phyloP scores from a whole-genome alignment of 2,888 invertebrate genomes.

The Leucophora obtusa region DNA sequence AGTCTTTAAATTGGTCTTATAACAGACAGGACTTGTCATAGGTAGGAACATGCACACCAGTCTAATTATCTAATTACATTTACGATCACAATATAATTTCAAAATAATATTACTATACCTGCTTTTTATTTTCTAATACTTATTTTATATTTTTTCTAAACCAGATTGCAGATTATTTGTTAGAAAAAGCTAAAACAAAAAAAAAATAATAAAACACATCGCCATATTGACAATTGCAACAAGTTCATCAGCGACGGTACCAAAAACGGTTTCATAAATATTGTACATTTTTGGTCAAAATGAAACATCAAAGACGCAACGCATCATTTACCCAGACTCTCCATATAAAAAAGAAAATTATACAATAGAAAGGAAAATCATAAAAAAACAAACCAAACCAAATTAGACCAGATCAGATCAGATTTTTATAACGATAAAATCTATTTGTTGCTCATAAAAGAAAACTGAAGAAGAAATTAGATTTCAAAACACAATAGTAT shows the following conservation, averaged over 20 bases:
- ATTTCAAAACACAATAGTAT: not conserved
- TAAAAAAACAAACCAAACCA: slow-evolving; percentile 35
- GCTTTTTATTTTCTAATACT: no score
- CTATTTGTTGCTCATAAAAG: slow-evolving; percentile 43
- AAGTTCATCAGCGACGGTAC: slow-evolving; percentile 60
- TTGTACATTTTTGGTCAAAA: slow-evolving; percentile 48
- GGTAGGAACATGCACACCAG: no score
- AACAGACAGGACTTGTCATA: no score
- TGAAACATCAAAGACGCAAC: slow-evolving; percentile 51
- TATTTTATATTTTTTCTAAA: no score
- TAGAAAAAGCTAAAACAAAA: no score
- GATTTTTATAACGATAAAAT: slow-evolving; percentile 54
- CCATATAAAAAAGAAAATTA: not conserved
- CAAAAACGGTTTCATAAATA: slow-evolving; percentile 53
- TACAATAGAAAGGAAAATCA: not conserved
- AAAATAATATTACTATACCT: no score
- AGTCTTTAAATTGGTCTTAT: no score
- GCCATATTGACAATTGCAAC: slow-evolving; percentile 38
- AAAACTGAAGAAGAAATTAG: slow-evolving; percentile 1
- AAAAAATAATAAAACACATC: not conserved
- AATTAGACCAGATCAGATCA: slow-evolving; percentile 59
- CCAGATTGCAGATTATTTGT: no score
- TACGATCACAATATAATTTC: no score
- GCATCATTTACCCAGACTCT: not conserved
- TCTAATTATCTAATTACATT: no score